These are phyloP conservation scores for Phyto melanocephala DNA, from an alignment of 2,888 invertebrate species.

Conservation along the genomic window DNA sequence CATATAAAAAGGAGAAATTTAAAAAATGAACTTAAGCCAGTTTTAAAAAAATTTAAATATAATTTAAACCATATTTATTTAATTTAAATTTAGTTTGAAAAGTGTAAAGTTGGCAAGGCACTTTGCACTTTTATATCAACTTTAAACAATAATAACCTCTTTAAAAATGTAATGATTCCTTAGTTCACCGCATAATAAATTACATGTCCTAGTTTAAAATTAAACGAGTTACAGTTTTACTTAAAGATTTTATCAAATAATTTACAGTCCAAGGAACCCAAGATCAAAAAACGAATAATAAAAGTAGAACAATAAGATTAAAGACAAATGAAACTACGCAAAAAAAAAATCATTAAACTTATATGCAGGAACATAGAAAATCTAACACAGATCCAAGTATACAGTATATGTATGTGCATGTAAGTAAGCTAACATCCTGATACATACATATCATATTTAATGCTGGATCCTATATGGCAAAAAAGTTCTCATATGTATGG, in stretches of 20 bases:
- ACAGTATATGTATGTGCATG: too few relatives aligned
- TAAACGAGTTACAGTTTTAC: neutral
- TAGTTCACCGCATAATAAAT: neutral
- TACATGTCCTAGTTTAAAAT: neutral
- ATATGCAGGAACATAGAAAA: neutral
- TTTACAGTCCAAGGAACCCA: constrained; percentile 48
- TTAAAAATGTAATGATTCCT: neutral
- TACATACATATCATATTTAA: too few relatives aligned
- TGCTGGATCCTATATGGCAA: too few relatives aligned
- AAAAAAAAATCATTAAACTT: constrained; percentile 18
- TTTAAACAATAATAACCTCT: too few relatives aligned
- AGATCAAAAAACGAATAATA: constrained; percentile 3
- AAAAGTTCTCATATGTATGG: neutral
- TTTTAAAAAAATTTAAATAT: too few relatives aligned
- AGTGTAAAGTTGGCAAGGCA: too few relatives aligned
- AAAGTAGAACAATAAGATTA: constrained; percentile 41
- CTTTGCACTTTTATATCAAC: too few relatives aligned
- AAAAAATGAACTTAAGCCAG: too few relatives aligned
- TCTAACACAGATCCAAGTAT: neutral
- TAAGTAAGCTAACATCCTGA: too few relatives aligned
- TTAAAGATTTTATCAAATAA: constrained; percentile 4
- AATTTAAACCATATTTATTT: too few relatives aligned
- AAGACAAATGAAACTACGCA: constrained; percentile 15
- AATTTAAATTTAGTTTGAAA: too few relatives aligned
- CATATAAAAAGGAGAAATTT: too few relatives aligned